Base-by-base conservation (phyloP, 1,140 invertebrate species). In the Leptonema lineaticorne region DNA sequence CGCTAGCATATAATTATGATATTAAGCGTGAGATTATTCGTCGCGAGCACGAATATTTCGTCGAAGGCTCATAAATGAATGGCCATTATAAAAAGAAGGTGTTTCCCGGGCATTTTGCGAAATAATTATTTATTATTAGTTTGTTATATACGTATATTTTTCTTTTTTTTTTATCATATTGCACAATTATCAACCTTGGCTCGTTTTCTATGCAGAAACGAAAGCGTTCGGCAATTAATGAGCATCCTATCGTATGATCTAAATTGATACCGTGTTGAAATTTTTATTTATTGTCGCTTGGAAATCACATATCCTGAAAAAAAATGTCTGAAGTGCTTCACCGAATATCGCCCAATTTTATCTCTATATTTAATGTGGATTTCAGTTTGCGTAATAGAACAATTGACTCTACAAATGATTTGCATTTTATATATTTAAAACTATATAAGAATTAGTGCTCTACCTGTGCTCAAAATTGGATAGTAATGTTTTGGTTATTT, bases 201-300 rank as follows among this genome's bases (percentile, higher is more conserved):
- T 64, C 62, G 62, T 64, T 64, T 64, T 64, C 62, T 64, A 64
- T 64, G 62, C 62, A 64, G 50, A 64, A 64, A 45, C 62, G 62
- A 64, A 64, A 64, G 62, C 45, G 62, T 26, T 30, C 62, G 62
- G 27, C 60, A 37, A 63, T 63, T 64, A 64, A 30, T 26, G 41
- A 18, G 62, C 41, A 50, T 48, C 41, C 41, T 64, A 64, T 64
- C 62, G 62, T 50, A 45, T 33, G 62, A 64, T 64, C 45, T 53
- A 26, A 64, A 48, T 46, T 29, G 18, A 50, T 24, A 24, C 45
- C 41, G 27, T 64, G 45, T 28, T 46, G 62, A 64, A 64, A 64
- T 50, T 45, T 7, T 29, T 16, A 59, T 59, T 46, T 53, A 24
- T 53, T 53, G 22, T 24, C 50, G 50, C 18, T 53, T 8, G 11